phyloP scores from a whole-genome alignment of 30 jellyfish, hydroid and myxozoan species.

The Aurelia sp. region DNA sequence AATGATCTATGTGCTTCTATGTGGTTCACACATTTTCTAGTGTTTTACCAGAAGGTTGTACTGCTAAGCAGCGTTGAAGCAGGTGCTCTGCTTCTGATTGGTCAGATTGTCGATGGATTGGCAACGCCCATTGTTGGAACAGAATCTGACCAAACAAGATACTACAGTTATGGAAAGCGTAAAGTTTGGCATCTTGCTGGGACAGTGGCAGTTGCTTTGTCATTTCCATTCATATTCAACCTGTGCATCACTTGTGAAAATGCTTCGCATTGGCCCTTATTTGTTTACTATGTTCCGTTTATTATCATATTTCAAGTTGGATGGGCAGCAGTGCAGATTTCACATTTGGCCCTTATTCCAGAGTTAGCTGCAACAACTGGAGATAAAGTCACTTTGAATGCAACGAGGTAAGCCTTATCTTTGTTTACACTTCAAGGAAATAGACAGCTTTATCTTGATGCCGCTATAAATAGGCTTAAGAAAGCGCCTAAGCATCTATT shows the following conservation, averaged over 20 bases:
- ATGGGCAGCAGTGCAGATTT: conserved; percentile 92
- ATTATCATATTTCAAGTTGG: conserved; percentile 84
- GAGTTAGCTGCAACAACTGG: conserved; percentile 66
- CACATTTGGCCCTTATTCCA: conserved; percentile 88
- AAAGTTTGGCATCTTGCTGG: conserved; percentile 93
- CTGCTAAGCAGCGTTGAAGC: conserved; percentile 55
- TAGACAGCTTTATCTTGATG: too few relatives aligned
- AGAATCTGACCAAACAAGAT: conserved; percentile 74
- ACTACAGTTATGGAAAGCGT: conserved; percentile 76
- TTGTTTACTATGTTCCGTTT: conserved; percentile 81
- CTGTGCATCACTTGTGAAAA: conserved; percentile 71
- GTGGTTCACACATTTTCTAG: conserved; percentile 87
- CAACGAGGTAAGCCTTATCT: conserved; percentile 65
- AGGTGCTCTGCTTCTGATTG: conserved; percentile 79
- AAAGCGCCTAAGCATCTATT: too few relatives aligned
- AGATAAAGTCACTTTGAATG: conserved; percentile 83
- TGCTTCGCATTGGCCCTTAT: conserved; percentile 69
- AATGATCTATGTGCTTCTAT: conserved; percentile 92
- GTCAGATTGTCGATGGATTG: conserved; percentile 91
- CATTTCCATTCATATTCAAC: conserved; percentile 88
- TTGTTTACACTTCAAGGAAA: not conserved
- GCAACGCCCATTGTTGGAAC: conserved; percentile 94
- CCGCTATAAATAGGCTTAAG: too few relatives aligned
- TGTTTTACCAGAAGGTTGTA: conserved; percentile 75
- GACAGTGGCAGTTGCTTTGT: conserved; percentile 64